These are phyloP conservation scores for Sinella curviseta DNA, from an alignment of 1,140 invertebrate genomes.

Conservation along the genomic window DNA sequence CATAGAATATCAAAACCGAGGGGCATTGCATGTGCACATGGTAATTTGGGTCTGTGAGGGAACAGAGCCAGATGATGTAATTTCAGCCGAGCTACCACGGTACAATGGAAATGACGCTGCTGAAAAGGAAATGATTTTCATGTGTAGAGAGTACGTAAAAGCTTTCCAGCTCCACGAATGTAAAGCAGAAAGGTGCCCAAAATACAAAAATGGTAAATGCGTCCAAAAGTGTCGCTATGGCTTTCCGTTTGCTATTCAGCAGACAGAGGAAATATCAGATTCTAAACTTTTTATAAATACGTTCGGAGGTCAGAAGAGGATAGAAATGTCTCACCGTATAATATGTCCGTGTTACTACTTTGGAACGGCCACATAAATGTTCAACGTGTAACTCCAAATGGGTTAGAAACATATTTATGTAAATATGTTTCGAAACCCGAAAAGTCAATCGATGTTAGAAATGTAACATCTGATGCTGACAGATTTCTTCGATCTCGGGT, in stretches of 20 bases:
- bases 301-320: not conserved
- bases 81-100: not conserved
- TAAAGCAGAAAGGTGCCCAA: not conserved
- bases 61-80: too few species aligned
- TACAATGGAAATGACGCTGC: not conserved
- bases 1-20: too few species aligned
- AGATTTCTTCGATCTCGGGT: not conserved
- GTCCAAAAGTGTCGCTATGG: too few species aligned
- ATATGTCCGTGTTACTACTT: not conserved
- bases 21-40: too few species aligned
- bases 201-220: not conserved
- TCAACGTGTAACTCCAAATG: conserved; percentile 6
- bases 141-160: not conserved
- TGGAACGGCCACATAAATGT: conserved; percentile 23
- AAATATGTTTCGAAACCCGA: too few species aligned
- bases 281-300: too few species aligned
- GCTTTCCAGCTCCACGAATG: conserved; percentile 18
- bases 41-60: too few species aligned
- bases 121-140: not conserved
- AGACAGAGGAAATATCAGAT: not conserved
- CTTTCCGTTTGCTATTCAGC: not conserved
- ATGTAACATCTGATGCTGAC: not conserved
- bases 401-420: conserved; percentile 12
- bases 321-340: not conserved
- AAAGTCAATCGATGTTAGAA: too few species aligned